A percentile compares a stretch with the other conserved stretches of the same genome.
Evolutionary conservation across 2,888 invertebrate species (phyloP).

Genomic region (Alsophila aescularia): DNA sequence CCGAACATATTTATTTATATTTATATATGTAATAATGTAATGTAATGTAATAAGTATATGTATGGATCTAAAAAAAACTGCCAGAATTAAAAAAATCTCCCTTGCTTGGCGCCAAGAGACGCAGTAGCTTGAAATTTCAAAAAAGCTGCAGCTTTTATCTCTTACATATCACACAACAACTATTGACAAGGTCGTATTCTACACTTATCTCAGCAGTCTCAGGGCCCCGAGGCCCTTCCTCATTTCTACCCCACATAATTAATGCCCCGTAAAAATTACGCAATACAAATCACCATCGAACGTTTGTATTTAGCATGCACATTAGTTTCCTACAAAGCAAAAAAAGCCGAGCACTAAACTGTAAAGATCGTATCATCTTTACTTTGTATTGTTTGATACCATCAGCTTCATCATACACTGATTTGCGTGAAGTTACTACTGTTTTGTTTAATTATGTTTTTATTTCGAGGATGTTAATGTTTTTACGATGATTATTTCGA

Average conservation of each 20-base stretch:
- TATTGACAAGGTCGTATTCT: slow-evolving; percentile 9
- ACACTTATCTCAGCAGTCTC: neutral
- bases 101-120: too few species aligned
- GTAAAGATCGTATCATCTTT: slow-evolving; percentile 28
- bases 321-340: slow-evolving; percentile 29
- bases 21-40: too few species aligned
- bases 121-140: too few species aligned
- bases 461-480: slow-evolving; percentile 16
- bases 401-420: slow-evolving; percentile 27
- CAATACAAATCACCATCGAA: slow-evolving; percentile 17
- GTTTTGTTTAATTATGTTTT: slow-evolving; percentile 28
- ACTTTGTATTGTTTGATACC: slow-evolving; percentile 27
- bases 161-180: neutral
- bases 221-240: slow-evolving; percentile 14
- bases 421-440: slow-evolving; percentile 31
- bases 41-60: too few species aligned
- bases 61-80: too few species aligned
- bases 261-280: slow-evolving; percentile 27
- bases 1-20: too few species aligned
- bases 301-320: slow-evolving; percentile 20
- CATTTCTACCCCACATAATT: slow-evolving; percentile 22
- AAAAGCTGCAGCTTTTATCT: too few species aligned
- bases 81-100: too few species aligned
- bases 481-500: slow-evolving; percentile 25
- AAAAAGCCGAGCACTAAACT: slow-evolving; percentile 21